phyloP scores from a whole-genome alignment of 2,797 vertebrate species.

The Limnodromus scolopaceus region DNA sequence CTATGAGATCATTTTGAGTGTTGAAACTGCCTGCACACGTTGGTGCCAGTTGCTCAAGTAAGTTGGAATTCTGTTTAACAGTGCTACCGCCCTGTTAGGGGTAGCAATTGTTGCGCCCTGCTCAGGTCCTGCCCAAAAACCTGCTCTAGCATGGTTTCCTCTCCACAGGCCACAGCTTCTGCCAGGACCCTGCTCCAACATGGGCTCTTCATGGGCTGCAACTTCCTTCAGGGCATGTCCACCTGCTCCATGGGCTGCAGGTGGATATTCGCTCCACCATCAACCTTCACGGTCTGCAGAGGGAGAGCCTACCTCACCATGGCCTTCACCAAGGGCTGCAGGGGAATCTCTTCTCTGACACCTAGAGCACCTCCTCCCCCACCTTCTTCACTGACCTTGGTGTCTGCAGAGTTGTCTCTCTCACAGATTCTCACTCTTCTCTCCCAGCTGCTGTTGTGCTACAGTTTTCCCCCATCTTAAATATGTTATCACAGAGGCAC shows the following conservation, averaged over 20 bases:
- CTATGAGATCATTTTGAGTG: background rate
- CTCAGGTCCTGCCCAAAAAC: background rate
- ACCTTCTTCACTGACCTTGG: background rate
- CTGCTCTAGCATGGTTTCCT: background rate
- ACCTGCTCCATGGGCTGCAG: background rate
- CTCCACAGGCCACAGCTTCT: background rate
- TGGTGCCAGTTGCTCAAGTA: background rate
- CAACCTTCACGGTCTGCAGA: fast-evolving
- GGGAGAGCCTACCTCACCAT: background rate
- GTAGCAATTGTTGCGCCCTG: background rate
- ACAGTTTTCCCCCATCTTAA: background rate
- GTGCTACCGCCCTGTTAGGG: background rate
- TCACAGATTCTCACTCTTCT: background rate
- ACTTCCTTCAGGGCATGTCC: background rate
- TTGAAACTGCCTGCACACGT: background rate
- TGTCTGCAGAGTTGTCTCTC: background rate
- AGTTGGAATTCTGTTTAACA: background rate
- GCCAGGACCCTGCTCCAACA: background rate
- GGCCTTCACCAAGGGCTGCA: fast-evolving
- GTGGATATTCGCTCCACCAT: background rate
- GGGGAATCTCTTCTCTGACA: fast-evolving
- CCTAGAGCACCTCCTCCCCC: fast-evolving
- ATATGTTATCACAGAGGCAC: background rate
- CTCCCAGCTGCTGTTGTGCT: background rate
- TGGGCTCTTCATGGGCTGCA: fast-evolving